Evolutionary conservation across 2,797 vertebrate species (phyloP).

Genomic region (Rhodeus uyekii): DNA sequence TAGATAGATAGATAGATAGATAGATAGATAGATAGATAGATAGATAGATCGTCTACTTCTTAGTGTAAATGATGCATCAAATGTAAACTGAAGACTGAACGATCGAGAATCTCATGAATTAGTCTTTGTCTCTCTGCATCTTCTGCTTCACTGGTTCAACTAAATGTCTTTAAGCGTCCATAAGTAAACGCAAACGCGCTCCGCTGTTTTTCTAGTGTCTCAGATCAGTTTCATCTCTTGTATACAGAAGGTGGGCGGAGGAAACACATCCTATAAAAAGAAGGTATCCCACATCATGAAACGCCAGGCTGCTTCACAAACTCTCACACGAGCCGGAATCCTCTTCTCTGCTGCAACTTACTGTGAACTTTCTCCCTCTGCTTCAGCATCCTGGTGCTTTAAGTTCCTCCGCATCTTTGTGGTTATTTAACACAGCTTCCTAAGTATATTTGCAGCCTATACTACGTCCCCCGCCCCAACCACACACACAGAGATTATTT

Average conservation of each 20-base stretch:
- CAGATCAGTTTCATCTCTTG: slow-evolving; percentile 76
- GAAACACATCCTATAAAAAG: slow-evolving; percentile 78
- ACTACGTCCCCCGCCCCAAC: no score
- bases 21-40: not conserved
- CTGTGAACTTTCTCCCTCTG: not conserved
- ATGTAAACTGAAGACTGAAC: not conserved
- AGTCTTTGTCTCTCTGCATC: not conserved
- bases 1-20: not conserved
- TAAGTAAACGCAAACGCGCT: not conserved
- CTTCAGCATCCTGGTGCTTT: slow-evolving; percentile 5
- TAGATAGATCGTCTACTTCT: not conserved
- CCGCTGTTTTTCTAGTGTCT: not conserved
- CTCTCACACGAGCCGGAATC: slow-evolving; percentile 59
- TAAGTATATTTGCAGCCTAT: no score
- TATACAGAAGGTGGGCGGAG: slow-evolving; percentile 79
- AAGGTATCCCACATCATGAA: slow-evolving; percentile 78
- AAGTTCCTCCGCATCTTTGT: not conserved
- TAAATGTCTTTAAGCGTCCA: not conserved
- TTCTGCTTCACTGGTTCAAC: not conserved
- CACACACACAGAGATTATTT: no score
- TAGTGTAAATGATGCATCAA: not conserved
- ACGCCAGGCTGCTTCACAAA: slow-evolving; percentile 64
- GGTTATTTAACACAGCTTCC: not conserved
- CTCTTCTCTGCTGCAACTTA: not conserved
- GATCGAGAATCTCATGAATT: not conserved